Base-by-base conservation (phyloP, 2,888 invertebrate genomes). In the Cabera pusaria region DNA sequence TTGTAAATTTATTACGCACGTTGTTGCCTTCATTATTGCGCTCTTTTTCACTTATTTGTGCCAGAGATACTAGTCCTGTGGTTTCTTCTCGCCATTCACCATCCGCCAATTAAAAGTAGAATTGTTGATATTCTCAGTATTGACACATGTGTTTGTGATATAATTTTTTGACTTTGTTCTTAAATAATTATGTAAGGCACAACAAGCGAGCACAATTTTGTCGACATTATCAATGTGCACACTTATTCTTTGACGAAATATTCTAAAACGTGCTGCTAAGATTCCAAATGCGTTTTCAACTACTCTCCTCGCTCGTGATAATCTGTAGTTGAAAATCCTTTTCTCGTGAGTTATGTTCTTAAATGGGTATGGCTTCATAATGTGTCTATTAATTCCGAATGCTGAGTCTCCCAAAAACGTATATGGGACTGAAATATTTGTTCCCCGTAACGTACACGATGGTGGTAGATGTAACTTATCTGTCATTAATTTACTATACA, bases 171-270 rank as follows among this genome's bases (percentile, higher is more conserved):
- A 38, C 18, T 39, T 41, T 44, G 29, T 52, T 39, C 54, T 60
- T 61, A 65, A 59, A 67, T 59, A 68, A 64, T 64, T 68, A 31
- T 45, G 44, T 33, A 42, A 36, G 17, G 36, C 44, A 18, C 44
- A 41, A 41, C 48, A 48, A 18, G 44, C 41, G 8, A 38, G 26
- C 16, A 48, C 41, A 27, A 44, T 28, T 17, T 10, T 17, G 11
- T 42, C 39, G 21, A 39, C 44, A 21, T 33, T 45, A 6, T 49
- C 39, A 36, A 48, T 18, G 3, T 41, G 9, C 24, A 47, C 33
- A 35, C 29, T 37, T 40, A 41, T 33, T 39, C 10, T 31, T 43
- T 16, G 31, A 11, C 19, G 27, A 28, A 28, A 28, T 23, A 23
- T 9, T 11, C 23, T 23, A 11, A 23, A 23, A 11, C 23, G 23